Evolutionary conservation across 2,888 invertebrate species (phyloP).

Genomic region (Harmothoe impar): DNA sequence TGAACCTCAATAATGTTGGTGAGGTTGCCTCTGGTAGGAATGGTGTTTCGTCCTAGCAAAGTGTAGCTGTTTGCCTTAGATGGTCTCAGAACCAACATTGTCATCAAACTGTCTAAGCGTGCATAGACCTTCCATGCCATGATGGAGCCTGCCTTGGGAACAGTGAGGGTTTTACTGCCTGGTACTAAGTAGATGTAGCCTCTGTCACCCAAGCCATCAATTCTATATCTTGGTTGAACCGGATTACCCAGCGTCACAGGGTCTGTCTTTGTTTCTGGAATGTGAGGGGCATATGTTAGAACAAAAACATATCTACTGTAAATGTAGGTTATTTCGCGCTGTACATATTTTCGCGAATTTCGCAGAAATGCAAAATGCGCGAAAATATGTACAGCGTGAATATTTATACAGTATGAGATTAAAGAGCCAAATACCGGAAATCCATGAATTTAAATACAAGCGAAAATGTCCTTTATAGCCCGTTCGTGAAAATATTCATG

Average conservation of each 20-base stretch:
- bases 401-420: too few relatives aligned
- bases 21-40: not conserved
- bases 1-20: not conserved
- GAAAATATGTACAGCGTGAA: too few relatives aligned
- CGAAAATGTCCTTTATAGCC: too few relatives aligned
- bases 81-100: constrained; percentile 33
- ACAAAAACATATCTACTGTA: too few relatives aligned
- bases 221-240: not conserved
- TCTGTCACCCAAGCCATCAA: not conserved
- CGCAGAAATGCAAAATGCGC: too few relatives aligned
- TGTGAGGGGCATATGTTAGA: too few relatives aligned
- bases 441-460: too few relatives aligned
- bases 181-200: constrained; percentile 8
- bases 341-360: too few relatives aligned
- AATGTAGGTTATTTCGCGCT: too few relatives aligned
- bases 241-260: not conserved
- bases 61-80: not conserved
- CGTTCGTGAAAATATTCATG: too few relatives aligned
- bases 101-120: not conserved
- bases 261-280: not conserved
- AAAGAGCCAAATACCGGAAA: too few relatives aligned
- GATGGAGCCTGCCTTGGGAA: constrained; percentile 19
- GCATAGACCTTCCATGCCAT: constrained; percentile 6
- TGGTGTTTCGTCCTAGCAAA: not conserved
- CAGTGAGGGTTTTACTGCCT: not conserved